Percentiles rank a stretch among this genome's conserved stretches.
phyloP scores from a whole-genome alignment of 2,888 invertebrate species.

The Cacoxenus indagator region DNA sequence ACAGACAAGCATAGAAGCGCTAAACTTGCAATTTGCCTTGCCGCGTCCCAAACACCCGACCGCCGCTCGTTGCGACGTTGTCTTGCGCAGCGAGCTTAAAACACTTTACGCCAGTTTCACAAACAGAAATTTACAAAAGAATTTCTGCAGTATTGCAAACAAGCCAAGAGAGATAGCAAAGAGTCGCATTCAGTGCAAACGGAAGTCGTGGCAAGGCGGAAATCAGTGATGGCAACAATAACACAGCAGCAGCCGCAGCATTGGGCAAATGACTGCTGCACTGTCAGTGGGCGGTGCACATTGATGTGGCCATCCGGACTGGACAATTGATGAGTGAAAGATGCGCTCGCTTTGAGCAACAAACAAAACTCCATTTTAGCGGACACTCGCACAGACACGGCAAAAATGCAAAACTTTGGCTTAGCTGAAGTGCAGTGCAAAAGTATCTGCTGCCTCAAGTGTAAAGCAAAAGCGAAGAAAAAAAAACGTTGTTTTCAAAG shows the following conservation, averaged over 20 bases:
- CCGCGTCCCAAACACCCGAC: neutral
- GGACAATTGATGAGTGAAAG: conserved; percentile 56
- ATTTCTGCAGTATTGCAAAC: conserved; percentile 6
- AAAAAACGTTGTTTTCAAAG: conserved; percentile 62
- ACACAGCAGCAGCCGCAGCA: conserved; percentile 43
- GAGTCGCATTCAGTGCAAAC: neutral
- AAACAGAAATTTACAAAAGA: conserved; percentile 14
- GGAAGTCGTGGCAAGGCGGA: conserved; percentile 43
- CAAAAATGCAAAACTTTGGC: neutral
- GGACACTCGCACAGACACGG: neutral
- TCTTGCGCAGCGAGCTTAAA: conserved; percentile 49
- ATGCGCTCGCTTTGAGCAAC: conserved; percentile 11
- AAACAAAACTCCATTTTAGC: conserved; percentile 11
- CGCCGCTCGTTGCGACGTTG: too few species aligned
- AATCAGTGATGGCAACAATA: conserved; percentile 27
- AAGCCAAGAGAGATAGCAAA: neutral
- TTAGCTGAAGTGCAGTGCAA: conserved; percentile 44
- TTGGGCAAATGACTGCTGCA: neutral
- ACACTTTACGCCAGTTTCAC: conserved; percentile 17
- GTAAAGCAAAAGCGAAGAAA: too few species aligned
- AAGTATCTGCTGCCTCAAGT: too few species aligned
- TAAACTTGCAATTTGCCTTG: conserved; percentile 47
- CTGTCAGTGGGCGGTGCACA: neutral
- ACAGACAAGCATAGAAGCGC: conserved; percentile 4
- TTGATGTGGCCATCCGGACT: conserved; percentile 47